Conservation (phyloP, 2,888 invertebrate genomes). For the Ochropleura leucogaster region DNA sequence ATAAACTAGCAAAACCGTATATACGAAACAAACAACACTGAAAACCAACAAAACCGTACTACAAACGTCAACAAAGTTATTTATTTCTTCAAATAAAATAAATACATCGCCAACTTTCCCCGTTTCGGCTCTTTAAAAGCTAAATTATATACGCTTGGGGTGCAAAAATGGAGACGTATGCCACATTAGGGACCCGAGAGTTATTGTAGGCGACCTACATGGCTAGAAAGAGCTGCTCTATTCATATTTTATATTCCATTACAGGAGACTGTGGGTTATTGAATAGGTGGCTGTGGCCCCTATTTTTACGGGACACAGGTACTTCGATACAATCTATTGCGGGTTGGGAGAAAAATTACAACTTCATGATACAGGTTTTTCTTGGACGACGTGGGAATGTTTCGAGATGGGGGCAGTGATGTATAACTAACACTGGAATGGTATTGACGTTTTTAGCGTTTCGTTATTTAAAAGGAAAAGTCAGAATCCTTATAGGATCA, state of each 20-base stretch:
- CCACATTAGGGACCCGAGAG: conserved; percentile 84
- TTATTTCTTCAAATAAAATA: conserved; percentile 83
- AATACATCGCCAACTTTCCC: conserved; percentile 84
- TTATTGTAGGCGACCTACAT: conserved; percentile 80
- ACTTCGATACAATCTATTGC: conserved; percentile 78
- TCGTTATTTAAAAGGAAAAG: too few species aligned
- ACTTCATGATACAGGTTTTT: conserved; percentile 77
- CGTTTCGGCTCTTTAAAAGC: conserved; percentile 85
- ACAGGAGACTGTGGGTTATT: conserved; percentile 77
- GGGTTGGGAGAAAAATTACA: conserved; percentile 76
- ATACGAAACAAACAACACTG: conserved; percentile 33
- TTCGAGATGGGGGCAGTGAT: conserved; percentile 48
- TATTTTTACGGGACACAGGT: conserved; percentile 69
- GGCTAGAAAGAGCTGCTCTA: conserved; percentile 76
- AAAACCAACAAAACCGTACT: conserved; percentile 66
- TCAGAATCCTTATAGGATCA: too few species aligned
- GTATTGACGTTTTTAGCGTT: conserved; percentile 48
- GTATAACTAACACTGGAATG: conserved; percentile 60
- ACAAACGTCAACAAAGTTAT: conserved; percentile 73
- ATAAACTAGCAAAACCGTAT: conserved; percentile 2
- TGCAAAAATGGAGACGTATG: conserved; percentile 88
- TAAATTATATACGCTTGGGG: conserved; percentile 88
- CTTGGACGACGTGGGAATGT: conserved; percentile 54
- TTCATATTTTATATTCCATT: conserved; percentile 86
- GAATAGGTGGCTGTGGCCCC: conserved; percentile 72